Evolutionary conservation across 2,113 vertebrate species (phyloP).

Genomic region (Symphodus melops): DNA sequence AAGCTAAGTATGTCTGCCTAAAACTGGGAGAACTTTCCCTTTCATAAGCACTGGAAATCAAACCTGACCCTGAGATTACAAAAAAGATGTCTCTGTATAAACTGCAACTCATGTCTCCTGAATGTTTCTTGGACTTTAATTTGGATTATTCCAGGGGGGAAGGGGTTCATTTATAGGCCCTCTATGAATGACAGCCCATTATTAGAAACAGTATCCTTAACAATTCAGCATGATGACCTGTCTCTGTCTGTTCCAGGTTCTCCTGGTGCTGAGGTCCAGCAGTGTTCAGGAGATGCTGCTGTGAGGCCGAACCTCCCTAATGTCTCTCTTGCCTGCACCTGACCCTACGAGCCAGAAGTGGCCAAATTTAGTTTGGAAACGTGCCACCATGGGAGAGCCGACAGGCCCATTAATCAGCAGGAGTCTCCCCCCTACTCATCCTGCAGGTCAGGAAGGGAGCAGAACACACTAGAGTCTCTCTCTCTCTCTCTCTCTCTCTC

Average conservation of each 20-base stretch:
- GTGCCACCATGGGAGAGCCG: slow-evolving; percentile 79
- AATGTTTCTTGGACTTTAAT: background rate
- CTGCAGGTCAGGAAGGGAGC: slow-evolving; percentile 77
- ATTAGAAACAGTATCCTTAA: slow-evolving; percentile 44
- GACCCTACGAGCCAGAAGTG: slow-evolving; percentile 77
- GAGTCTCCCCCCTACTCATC: slow-evolving; percentile 76
- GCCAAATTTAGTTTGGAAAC: slow-evolving; percentile 85
- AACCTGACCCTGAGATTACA: background rate
- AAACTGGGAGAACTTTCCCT: background rate
- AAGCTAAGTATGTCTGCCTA: too few species aligned
- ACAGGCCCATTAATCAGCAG: slow-evolving; percentile 83
- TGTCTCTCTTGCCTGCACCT: slow-evolving; percentile 82
- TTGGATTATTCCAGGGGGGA: background rate
- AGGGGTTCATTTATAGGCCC: background rate
- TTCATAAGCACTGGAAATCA: background rate
- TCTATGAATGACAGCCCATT: slow-evolving; percentile 11
- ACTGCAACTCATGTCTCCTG: background rate
- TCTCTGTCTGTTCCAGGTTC: slow-evolving; percentile 33
- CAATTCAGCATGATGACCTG: slow-evolving; percentile 41
- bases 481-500: slow-evolving; percentile 3
- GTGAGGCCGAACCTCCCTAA: slow-evolving; percentile 77
- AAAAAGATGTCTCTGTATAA: background rate
- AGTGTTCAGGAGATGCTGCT: slow-evolving; percentile 71
- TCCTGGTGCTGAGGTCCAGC: slow-evolving; percentile 60
- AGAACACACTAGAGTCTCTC: slow-evolving; percentile 34